A percentile compares a stretch with the other conserved stretches of the same genome.
Conservation (phyloP, 2,797 vertebrate species). For the Darevskia nairensis region DNA sequence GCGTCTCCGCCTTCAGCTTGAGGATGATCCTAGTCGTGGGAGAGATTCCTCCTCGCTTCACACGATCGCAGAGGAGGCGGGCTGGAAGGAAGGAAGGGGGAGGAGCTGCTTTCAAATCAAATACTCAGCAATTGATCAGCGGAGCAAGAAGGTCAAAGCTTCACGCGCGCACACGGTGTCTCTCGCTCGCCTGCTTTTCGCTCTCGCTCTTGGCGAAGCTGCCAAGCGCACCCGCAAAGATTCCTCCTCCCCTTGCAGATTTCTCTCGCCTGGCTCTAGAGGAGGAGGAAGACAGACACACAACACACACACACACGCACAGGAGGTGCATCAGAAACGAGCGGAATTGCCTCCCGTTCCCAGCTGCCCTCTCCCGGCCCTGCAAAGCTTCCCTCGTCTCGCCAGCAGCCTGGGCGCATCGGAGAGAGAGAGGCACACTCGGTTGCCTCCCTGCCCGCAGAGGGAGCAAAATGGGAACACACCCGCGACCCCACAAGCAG, state of each 20-base stretch:
- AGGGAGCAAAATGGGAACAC: background rate
- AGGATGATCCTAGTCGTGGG: background rate
- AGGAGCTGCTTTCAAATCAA: background rate
- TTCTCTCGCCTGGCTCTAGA: too few species aligned
- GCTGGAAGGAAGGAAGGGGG: background rate
- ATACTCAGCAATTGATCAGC: background rate
- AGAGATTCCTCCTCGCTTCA: slow-evolving; percentile 19
- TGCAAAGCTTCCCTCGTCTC: background rate
- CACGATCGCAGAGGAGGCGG: slow-evolving; percentile 11
- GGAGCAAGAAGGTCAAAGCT: background rate
- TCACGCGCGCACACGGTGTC: background rate
- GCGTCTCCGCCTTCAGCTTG: slow-evolving; percentile 30
- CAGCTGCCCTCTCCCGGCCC: slow-evolving; percentile 8
- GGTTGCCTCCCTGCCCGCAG: background rate
- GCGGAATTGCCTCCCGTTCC: background rate
- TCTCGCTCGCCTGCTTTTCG: background rate
- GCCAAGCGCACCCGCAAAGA: background rate
- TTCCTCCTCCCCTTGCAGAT: too few species aligned
- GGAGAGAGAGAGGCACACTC: background rate
- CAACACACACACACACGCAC: background rate
- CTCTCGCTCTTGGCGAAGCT: background rate
- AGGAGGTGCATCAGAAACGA: background rate
- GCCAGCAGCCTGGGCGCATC: slow-evolving; percentile 2
- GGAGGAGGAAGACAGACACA: background rate
- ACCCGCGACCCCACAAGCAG: background rate